These are phyloP conservation scores for Stenolophus ochropezus DNA, from an alignment of 2,888 invertebrate species.

Conservation along the genomic window DNA sequence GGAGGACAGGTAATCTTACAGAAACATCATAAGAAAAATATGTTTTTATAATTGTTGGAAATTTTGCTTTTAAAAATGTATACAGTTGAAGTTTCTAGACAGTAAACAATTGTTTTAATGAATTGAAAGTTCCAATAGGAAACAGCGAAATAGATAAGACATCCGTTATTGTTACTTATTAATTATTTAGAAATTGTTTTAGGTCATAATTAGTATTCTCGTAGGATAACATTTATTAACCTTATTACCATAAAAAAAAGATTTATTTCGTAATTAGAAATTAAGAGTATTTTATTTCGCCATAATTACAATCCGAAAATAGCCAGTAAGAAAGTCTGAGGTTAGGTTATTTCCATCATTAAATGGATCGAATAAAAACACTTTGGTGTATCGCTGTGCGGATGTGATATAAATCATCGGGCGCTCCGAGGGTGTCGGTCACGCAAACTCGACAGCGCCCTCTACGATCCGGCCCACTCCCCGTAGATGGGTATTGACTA, in stretches of 20 bases:
- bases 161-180: background rate
- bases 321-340: background rate
- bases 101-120: background rate
- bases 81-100: background rate
- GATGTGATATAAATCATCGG: constrained; percentile 36
- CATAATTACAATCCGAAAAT: background rate
- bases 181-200: background rate
- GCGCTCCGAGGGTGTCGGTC: constrained; percentile 12
- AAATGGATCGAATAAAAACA: constrained; percentile 45
- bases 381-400: constrained; percentile 33
- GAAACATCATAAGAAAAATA: no score
- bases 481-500: constrained; percentile 1
- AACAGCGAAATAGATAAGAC: background rate
- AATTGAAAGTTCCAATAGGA: background rate
- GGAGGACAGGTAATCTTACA: no score
- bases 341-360: constrained; percentile 21
- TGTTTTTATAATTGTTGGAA: no score
- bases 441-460: constrained; percentile 10
- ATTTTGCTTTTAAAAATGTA: background rate
- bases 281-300: background rate
- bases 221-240: background rate
- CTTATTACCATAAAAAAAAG: background rate
- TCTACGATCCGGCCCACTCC: background rate
- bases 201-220: background rate
- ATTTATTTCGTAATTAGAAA: background rate